A percentile compares a stretch with the other conserved stretches of the same genome.
Evolutionary conservation across 2,113 vertebrate genomes (phyloP).

Genomic region (Sciurus niger): DNA sequence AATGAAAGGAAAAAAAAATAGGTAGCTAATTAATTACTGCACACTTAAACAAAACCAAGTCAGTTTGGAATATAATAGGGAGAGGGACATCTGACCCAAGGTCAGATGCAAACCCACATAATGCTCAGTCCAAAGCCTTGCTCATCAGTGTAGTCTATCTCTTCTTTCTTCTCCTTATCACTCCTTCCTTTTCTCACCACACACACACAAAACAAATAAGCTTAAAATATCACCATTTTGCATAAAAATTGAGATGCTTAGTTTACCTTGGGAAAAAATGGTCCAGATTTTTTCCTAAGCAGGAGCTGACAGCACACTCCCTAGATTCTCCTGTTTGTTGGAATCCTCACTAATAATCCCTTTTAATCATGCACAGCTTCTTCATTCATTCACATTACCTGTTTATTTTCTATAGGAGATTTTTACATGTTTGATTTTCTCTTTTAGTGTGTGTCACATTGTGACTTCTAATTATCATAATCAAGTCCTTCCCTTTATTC

Average conservation of each 20-base stretch:
- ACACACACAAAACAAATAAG: background rate
- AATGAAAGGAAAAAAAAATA: conserved; percentile 24
- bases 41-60: background rate
- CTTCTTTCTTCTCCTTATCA: background rate
- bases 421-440: conserved; percentile 24
- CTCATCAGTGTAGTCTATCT: background rate
- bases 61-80: background rate
- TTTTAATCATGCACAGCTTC: background rate
- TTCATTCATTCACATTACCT: background rate
- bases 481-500: background rate
- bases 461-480: background rate
- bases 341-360: background rate
- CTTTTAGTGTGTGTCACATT: background rate
- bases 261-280: background rate
- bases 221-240: conserved; percentile 17
- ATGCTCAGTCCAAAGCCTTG: background rate
- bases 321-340: background rate
- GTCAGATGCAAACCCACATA: background rate
- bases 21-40: background rate
- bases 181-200: background rate
- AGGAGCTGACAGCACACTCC: background rate
- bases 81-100: background rate
- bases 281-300: background rate
- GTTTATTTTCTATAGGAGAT: background rate
- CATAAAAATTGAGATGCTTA: background rate